Evolutionary conservation across 1,140 invertebrate genomes (phyloP).

Genomic region (Rhopalosiphum padi): DNA sequence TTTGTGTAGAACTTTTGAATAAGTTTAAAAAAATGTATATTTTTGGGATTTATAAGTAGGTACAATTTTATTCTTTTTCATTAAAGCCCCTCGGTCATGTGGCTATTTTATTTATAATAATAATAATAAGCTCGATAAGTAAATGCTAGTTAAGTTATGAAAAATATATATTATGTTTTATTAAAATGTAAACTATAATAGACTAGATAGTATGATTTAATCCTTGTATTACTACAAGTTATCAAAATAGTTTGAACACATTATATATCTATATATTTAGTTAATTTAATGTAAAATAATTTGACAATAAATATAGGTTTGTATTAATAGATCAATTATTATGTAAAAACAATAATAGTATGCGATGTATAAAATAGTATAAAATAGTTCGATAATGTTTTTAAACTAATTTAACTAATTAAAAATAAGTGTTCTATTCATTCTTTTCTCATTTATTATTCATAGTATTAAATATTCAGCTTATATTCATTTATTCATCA

Average conservation of each 20-base stretch:
- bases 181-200: not conserved
- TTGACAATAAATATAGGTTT: not conserved
- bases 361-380: not conserved
- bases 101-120: not conserved
- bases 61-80: not conserved
- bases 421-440: not conserved
- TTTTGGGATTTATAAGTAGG: not conserved
- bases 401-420: not conserved
- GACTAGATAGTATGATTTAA: not conserved
- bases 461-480: not conserved
- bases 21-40: not conserved
- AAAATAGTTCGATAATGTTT: not conserved
- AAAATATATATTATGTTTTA: not conserved
- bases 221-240: not conserved
- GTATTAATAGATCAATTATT: not conserved
- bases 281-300: not conserved
- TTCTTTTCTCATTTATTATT: not conserved
- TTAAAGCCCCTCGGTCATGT: not conserved
- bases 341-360: not conserved
- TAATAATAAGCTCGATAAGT: not conserved
- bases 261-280: not conserved
- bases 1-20: not conserved
- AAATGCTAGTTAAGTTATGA: not conserved
- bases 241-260: not conserved
- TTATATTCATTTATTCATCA: slow-evolving; percentile 14